These are phyloP conservation scores for Acanthurus tractus DNA, from an alignment of 2,797 vertebrate genomes.

Conservation along the genomic window DNA sequence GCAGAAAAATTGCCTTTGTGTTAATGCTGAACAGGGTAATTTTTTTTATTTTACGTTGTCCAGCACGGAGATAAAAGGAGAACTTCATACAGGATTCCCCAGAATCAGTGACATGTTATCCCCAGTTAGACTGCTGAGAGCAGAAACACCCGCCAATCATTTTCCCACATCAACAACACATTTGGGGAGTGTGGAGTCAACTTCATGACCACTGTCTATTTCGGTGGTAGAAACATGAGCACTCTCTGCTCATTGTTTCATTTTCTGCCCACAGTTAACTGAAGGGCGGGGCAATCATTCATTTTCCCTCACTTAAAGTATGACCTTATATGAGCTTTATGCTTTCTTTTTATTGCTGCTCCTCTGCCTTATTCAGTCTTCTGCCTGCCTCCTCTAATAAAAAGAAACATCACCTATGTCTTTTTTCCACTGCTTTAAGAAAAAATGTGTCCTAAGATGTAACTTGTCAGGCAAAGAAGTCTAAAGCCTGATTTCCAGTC, in stretches of 20 bases:
- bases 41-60: background rate
- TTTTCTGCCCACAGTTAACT: constrained; percentile 52
- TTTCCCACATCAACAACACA: constrained; percentile 33
- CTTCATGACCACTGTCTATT: constrained; percentile 33
- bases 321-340: constrained; percentile 22
- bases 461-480: background rate
- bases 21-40: background rate
- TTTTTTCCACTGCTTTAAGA: background rate
- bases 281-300: constrained; percentile 47
- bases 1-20: background rate
- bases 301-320: constrained; percentile 28
- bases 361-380: background rate
- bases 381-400: background rate
- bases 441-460: background rate
- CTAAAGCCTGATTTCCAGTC: background rate
- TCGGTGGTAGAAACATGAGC: constrained; percentile 54
- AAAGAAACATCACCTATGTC: background rate
- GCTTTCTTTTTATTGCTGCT: background rate
- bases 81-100: background rate
- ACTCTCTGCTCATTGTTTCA: constrained; percentile 54
- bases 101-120: background rate
- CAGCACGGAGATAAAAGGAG: background rate
- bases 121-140: constrained; percentile 11
- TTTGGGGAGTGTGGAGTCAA: constrained; percentile 41
- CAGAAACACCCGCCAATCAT: constrained; percentile 24